These are phyloP conservation scores for Hybos culiciformis DNA, from an alignment of 2,888 invertebrate species.

Conservation along the genomic window DNA sequence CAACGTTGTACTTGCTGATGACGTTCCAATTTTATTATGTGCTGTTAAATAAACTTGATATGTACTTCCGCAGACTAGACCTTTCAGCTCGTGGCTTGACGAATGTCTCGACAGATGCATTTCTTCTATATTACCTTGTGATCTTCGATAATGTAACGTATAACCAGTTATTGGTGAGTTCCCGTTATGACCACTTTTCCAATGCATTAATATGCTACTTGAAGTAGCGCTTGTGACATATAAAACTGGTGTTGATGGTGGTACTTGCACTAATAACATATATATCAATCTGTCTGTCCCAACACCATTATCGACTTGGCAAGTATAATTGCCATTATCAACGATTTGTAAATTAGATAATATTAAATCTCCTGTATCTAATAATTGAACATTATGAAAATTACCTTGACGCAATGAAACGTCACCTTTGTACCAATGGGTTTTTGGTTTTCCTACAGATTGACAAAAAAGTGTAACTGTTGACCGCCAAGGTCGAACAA, in stretches of 20 bases:
- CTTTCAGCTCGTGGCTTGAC: slow-evolving; percentile 53
- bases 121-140: slow-evolving; percentile 52
- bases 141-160: slow-evolving; percentile 49
- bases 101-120: slow-evolving; percentile 49
- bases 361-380: slow-evolving; percentile 51
- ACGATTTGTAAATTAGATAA: slow-evolving; percentile 47
- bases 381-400: slow-evolving; percentile 45
- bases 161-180: slow-evolving; percentile 55
- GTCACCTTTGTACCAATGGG: slow-evolving; percentile 51
- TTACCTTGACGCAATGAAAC: slow-evolving; percentile 43
- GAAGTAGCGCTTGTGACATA: slow-evolving; percentile 64
- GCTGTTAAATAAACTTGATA: slow-evolving; percentile 58
- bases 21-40: slow-evolving; percentile 57
- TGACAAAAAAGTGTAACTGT: slow-evolving; percentile 49
- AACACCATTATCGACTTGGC: slow-evolving; percentile 52
- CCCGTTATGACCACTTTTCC: slow-evolving; percentile 58
- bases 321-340: slow-evolving; percentile 58
- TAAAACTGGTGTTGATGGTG: slow-evolving; percentile 57
- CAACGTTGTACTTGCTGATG: slow-evolving; percentile 51
- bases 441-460: slow-evolving; percentile 49
- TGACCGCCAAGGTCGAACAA: slow-evolving; percentile 53
- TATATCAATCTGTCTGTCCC: slow-evolving; percentile 53
- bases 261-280: slow-evolving; percentile 55
- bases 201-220: slow-evolving; percentile 57
- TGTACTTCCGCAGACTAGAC: slow-evolving; percentile 55